phyloP scores from a whole-genome alignment of 2,888 invertebrate species.

The Endomychus coccineus region DNA sequence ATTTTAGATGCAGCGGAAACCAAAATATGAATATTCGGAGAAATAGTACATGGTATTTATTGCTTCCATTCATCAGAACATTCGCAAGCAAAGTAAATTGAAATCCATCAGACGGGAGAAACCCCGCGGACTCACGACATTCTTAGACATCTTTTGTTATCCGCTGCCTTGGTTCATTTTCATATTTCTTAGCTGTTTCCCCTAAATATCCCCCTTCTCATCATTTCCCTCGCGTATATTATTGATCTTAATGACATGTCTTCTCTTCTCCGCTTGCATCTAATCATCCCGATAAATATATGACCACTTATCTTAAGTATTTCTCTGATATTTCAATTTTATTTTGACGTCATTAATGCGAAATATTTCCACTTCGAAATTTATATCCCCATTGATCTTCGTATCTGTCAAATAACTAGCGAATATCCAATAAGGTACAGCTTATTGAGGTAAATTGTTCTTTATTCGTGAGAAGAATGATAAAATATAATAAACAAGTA shows the following conservation, averaged over 20 bases:
- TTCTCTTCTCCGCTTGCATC: slow-evolving; percentile 29
- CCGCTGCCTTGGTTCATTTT: slow-evolving; percentile 39
- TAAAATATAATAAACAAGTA: too few relatives aligned
- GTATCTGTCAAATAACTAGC: too few relatives aligned
- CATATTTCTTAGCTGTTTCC: slow-evolving; percentile 35
- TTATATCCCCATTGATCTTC: too few relatives aligned
- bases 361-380: too few relatives aligned
- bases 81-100: slow-evolving; percentile 39
- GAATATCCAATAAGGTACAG: too few relatives aligned
- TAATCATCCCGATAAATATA: slow-evolving; percentile 32
- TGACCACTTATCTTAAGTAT: slow-evolving; percentile 27
- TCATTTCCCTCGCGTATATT: slow-evolving; percentile 40
- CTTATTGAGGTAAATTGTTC: too few relatives aligned
- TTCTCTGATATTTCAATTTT: slow-evolving; percentile 15
- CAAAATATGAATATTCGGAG: too few relatives aligned
- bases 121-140: slow-evolving; percentile 38
- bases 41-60: too few relatives aligned
- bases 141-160: slow-evolving; percentile 40
- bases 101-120: slow-evolving; percentile 39
- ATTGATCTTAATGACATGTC: slow-evolving; percentile 43
- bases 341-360: slow-evolving; percentile 16
- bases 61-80: too few relatives aligned
- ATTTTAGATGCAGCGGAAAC: too few relatives aligned
- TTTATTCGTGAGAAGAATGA: too few relatives aligned
- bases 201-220: slow-evolving; percentile 32